Evolutionary conservation across 2,888 invertebrate genomes (phyloP).

Genomic region (Tenodera sinensis): DNA sequence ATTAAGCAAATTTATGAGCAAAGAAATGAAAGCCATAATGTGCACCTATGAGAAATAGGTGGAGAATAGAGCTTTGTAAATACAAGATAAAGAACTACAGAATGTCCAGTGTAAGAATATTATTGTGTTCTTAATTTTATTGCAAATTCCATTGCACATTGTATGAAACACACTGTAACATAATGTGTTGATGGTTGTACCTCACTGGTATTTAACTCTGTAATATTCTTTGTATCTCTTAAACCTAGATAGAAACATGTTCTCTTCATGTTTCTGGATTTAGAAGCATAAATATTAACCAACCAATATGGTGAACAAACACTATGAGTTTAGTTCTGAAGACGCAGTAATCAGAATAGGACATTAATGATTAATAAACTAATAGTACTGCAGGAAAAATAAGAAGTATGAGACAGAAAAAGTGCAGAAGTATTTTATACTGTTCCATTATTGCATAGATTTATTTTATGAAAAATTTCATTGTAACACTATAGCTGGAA

Average conservation of each 20-base stretch:
- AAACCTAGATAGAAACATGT: not conserved
- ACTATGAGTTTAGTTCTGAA: not conserved
- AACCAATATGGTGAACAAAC: not conserved
- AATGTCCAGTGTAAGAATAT: not conserved
- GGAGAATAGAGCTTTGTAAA: not conserved
- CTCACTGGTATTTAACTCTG: not conserved
- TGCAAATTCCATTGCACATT: not conserved
- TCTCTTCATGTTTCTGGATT: not conserved
- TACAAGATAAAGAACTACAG: not conserved
- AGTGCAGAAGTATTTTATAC: not conserved
- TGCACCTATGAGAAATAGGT: not conserved
- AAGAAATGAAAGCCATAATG: not conserved
- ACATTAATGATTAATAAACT: not conserved
- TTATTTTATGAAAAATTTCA: not conserved
- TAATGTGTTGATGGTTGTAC: not conserved
- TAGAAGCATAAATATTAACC: not conserved
- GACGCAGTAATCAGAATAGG: too few species aligned
- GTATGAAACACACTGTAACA: not conserved
- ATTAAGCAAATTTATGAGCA: not conserved
- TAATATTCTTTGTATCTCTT: not conserved
- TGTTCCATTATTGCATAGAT: not conserved
- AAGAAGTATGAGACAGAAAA: not conserved
- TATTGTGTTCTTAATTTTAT: not conserved
- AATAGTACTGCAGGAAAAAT: not conserved
- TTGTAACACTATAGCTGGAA: not conserved